These are phyloP conservation scores for Parauchenoglanis punctatus DNA, from an alignment of 2,797 vertebrate species.

Conservation along the genomic window DNA sequence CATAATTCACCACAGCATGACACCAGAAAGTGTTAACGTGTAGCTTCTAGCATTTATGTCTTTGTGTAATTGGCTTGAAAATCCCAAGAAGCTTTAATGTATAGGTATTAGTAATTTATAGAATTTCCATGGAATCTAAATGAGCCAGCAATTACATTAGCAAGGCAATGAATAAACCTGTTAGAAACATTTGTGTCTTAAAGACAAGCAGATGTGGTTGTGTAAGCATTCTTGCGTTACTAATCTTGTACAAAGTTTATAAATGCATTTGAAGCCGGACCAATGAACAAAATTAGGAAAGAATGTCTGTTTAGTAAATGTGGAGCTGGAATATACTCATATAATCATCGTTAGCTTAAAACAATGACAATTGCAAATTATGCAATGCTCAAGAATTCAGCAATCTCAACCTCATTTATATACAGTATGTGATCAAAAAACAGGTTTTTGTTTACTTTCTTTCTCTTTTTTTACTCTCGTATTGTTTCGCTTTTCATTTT, in stretches of 20 bases:
- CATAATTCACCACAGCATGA: background rate
- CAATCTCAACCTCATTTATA: background rate
- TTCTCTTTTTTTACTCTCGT: background rate
- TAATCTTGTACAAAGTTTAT: constrained; percentile 17
- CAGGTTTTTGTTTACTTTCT: background rate
- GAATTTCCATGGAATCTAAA: background rate
- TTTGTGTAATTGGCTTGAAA: background rate
- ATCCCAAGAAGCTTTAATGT: background rate
- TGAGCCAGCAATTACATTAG: constrained; percentile 10
- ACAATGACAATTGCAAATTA: background rate
- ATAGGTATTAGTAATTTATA: background rate
- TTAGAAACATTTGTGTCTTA: constrained; percentile 20
- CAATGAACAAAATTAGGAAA: constrained; percentile 30
- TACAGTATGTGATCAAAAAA: background rate
- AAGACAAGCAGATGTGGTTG: constrained; percentile 12
- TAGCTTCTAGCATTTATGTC: background rate
- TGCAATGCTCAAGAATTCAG: background rate
- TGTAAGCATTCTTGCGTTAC: background rate
- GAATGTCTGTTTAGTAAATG: constrained; percentile 19
- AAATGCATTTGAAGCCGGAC: constrained; percentile 22
- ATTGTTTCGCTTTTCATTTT: background rate
- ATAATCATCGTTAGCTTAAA: constrained; percentile 12
- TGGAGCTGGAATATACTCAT: background rate
- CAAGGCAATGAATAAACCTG: constrained; percentile 1
- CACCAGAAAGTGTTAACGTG: background rate